A percentile compares a stretch with the other conserved stretches of the same genome.
These are phyloP conservation scores for Phalera bucephala DNA, from an alignment of 2,888 invertebrate species.

Conservation along the genomic window DNA sequence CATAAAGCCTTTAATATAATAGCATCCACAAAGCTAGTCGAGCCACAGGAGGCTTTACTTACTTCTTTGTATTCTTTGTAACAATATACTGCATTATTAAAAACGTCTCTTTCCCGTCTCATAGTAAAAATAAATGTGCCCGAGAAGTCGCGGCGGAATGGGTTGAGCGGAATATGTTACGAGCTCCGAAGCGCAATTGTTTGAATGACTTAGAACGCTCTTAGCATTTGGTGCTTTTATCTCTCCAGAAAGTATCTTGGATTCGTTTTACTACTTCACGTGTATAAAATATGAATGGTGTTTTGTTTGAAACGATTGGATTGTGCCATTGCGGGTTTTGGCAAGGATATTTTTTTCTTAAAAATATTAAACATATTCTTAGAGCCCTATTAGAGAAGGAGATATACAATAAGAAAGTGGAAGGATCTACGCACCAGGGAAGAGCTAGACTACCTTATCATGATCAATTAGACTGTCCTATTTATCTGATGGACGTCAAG, in stretches of 20 bases:
- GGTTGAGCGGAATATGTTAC: slow-evolving; percentile 52
- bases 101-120: slow-evolving; percentile 54
- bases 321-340: too few relatives aligned
- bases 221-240: slow-evolving; percentile 44
- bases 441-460: too few relatives aligned
- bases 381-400: too few relatives aligned
- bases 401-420: too few relatives aligned
- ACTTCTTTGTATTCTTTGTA: slow-evolving; percentile 70
- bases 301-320: not conserved
- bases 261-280: slow-evolving; percentile 31
- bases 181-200: slow-evolving; percentile 48
- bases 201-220: slow-evolving; percentile 42
- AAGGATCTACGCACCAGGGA: too few relatives aligned
- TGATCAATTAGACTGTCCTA: too few relatives aligned
- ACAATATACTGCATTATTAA: slow-evolving; percentile 76
- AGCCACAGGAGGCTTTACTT: slow-evolving; percentile 51
- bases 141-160: slow-evolving; percentile 44
- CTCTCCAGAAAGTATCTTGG: slow-evolving; percentile 36
- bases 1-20: slow-evolving; percentile 53
- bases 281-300: not conserved
- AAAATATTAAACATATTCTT: too few relatives aligned
- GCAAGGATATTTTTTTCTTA: too few relatives aligned
- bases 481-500: too few relatives aligned
- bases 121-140: slow-evolving; percentile 60
- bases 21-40: slow-evolving; percentile 46